phyloP scores from a whole-genome alignment of 2,797 vertebrate genomes.

The Pangasius macronema region DNA sequence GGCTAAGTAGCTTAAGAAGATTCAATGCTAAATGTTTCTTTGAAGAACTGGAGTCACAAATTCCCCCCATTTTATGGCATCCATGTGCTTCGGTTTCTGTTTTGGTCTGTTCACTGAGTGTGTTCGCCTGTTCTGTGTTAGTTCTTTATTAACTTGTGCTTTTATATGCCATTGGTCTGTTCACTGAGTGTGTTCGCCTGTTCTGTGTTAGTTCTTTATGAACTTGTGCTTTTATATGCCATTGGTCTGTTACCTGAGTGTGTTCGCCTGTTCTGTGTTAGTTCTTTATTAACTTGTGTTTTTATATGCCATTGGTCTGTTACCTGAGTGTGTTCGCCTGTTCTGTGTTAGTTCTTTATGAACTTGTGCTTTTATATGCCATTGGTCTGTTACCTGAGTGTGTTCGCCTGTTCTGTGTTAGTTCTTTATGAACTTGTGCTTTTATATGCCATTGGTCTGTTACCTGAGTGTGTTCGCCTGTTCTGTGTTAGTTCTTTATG shows the following conservation, averaged over 20 bases:
- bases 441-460: background rate
- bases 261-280: background rate
- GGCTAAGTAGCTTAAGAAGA: conserved; percentile 34
- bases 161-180: too few species aligned
- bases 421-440: too few species aligned
- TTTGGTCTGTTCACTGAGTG: background rate
- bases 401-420: too few species aligned
- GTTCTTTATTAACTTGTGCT: too few species aligned
- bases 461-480: too few species aligned
- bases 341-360: background rate
- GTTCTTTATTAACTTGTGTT: background rate
- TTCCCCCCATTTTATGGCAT: background rate
- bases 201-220: background rate
- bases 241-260: background rate
- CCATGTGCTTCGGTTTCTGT: background rate
- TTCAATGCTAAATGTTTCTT: conserved; percentile 22
- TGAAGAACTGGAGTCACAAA: background rate
- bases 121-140: too few species aligned
- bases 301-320: too few species aligned
- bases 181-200: background rate
- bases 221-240: background rate
- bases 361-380: background rate
- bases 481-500: too few species aligned
- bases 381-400: background rate
- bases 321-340: background rate